These are phyloP conservation scores for Epizoanthus stellaris DNA, from an alignment of 92 coral and sea anemone species.

Conservation along the genomic window DNA sequence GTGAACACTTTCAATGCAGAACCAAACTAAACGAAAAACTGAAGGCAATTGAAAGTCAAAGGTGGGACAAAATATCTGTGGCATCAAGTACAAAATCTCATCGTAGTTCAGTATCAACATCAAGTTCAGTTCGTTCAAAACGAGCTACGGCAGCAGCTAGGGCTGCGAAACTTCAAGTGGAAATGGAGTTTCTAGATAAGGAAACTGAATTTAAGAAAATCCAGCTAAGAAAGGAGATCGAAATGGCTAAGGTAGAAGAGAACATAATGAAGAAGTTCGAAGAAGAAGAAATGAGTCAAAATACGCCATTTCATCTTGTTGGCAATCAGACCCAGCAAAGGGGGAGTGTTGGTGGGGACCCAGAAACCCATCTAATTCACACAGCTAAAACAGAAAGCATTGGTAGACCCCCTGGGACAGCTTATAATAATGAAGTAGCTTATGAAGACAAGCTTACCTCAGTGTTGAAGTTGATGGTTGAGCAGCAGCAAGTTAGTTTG, in stretches of 20 bases:
- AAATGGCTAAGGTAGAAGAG: slow-evolving; percentile 59
- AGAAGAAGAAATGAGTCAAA: slow-evolving; percentile 52
- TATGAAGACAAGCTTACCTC: slow-evolving; percentile 27
- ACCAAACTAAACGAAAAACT: slow-evolving; percentile 41
- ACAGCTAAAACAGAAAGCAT: neutral
- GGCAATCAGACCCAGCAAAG: no score
- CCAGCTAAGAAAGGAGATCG: slow-evolving; percentile 1
- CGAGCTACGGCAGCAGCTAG: slow-evolving; percentile 60
- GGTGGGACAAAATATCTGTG: slow-evolving; percentile 25
- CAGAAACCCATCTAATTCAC: neutral
- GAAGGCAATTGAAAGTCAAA: slow-evolving; percentile 5
- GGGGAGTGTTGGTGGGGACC: no score
- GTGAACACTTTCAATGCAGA: slow-evolving; percentile 61
- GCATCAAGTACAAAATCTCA: slow-evolving; percentile 22
- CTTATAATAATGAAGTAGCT: no score
- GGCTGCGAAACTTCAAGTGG: slow-evolving; percentile 64
- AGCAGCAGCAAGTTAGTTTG: no score
- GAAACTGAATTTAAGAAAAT: slow-evolving; percentile 58
- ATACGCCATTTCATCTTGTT: slow-evolving; percentile 1
- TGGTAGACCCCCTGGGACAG: no score
- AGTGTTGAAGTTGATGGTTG: slow-evolving; percentile 30
- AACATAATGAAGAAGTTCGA: slow-evolving; percentile 38
- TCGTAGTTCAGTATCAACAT: slow-evolving; percentile 17
- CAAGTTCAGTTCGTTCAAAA: slow-evolving; percentile 59
- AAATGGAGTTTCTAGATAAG: slow-evolving; percentile 60